Percentiles rank a stretch among this genome's conserved stretches.
These are phyloP conservation scores for Hafferia zeledoni DNA, from an alignment of 2,797 vertebrate genomes.

Conservation along the genomic window DNA sequence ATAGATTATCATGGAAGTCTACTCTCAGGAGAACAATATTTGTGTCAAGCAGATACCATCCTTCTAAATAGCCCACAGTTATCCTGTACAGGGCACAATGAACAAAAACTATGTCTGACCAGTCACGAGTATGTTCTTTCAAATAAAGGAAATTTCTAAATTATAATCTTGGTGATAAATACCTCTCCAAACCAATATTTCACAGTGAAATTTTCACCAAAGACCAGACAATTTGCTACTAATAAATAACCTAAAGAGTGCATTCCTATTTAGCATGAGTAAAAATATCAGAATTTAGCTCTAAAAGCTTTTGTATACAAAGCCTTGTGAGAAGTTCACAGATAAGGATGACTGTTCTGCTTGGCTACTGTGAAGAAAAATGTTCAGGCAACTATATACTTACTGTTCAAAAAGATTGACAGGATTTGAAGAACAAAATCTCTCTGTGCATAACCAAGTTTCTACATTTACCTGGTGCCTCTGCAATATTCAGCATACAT, in stretches of 20 bases:
- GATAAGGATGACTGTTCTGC: not conserved
- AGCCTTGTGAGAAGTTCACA: not conserved
- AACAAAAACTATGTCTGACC: not conserved
- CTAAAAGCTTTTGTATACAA: not conserved
- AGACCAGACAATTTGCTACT: not conserved
- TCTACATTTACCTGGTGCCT: not conserved
- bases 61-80: not conserved
- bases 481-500: not conserved
- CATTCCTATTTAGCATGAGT: not conserved
- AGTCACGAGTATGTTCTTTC: not conserved
- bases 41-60: not conserved
- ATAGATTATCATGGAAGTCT: not conserved
- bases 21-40: not conserved
- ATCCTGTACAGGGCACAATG: not conserved
- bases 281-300: not conserved
- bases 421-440: not conserved
- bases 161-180: not conserved
- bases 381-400: not conserved
- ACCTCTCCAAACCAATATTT: not conserved
- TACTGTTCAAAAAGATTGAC: not conserved
- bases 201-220: not conserved
- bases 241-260: not conserved
- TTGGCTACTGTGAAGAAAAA: not conserved
- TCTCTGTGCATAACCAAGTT: not conserved
- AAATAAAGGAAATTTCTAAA: not conserved